Base-by-base conservation (phyloP, 2,113 vertebrate species). In the Barnardius zonarius region DNA sequence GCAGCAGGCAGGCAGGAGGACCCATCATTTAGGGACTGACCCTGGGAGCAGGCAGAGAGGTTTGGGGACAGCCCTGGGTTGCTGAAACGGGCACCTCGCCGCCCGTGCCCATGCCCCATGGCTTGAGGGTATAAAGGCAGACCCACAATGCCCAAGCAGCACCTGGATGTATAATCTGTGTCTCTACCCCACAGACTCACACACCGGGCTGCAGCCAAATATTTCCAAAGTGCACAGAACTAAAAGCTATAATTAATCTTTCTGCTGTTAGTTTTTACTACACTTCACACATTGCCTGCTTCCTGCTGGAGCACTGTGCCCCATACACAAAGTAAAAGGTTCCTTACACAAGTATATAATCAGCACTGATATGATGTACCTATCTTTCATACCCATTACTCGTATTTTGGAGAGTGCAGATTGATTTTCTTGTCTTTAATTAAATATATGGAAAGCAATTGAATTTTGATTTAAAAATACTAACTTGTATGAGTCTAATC, bases 81-180 rank as follows among this genome's bases (percentile, higher is more conserved):
- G 37, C 49, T 54, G 31, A 74, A 61, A 18, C 3, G 25, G 46
- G 28, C 20, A 27, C 18, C 10, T 79, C 6, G 0, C 9, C 54
- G 51, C 37, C n/a, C 5, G 1, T 63, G 54, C n/a, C 43, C 4
- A 1, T 8, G 18, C 8, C 10, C 68, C 5, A 3, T 3, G 30
- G 41, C 16, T 70, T 63, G 14, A 41, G 41, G n/a, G 9, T 0
- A 0, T n/a, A 23, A 83, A 90, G 24, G 24, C 4, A 2, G 17
- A 49, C 20, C 9, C 28, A 18, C 5, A 63, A 11, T 1, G 6
- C 20, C 49, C 35, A 55, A 25, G 13, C 2, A 2, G 33, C 13
- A 17, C 13, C 48, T 43, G 62, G 17, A 41, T 28, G 8, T 2
- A 0, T 28, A 51, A 64, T 44, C 28, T 3, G 0, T 46, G 17